These are phyloP conservation scores for Ellobium chinense DNA, from an alignment of 2,888 invertebrate genomes.

Conservation along the genomic window DNA sequence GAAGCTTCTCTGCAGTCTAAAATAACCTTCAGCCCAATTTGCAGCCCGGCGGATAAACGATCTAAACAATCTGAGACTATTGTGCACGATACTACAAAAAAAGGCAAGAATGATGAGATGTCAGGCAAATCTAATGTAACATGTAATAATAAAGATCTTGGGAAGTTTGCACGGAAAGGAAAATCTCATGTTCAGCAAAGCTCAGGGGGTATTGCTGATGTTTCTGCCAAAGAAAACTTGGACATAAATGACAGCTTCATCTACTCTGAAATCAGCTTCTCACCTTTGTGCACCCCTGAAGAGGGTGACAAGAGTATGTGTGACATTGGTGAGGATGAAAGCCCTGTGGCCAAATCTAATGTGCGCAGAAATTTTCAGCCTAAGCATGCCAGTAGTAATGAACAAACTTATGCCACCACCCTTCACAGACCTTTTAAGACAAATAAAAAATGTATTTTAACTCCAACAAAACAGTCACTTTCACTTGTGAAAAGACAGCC, in stretches of 20 bases:
- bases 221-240: too few relatives aligned
- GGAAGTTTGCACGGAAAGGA: too few relatives aligned
- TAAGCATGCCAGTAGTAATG: not conserved
- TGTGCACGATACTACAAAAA: too few relatives aligned
- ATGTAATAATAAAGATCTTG: too few relatives aligned
- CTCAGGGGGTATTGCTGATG: too few relatives aligned
- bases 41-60: slow-evolving; percentile 32
- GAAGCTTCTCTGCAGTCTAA: too few relatives aligned
- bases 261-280: slow-evolving; percentile 16
- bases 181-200: too few relatives aligned
- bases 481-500: too few relatives aligned
- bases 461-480: too few relatives aligned
- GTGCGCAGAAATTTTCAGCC: not conserved
- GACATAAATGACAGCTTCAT: slow-evolving; percentile 2
- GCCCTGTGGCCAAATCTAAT: not conserved
- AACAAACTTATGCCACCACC: not conserved
- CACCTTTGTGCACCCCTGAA: not conserved
- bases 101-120: too few relatives aligned
- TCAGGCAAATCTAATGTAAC: too few relatives aligned
- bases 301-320: not conserved
- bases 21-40: slow-evolving; percentile 19
- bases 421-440: not conserved
- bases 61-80: not conserved
- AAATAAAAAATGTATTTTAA: too few relatives aligned
- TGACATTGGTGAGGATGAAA: slow-evolving; percentile 1